These are phyloP conservation scores for Paedocypris micromegethes DNA, from an alignment of 2,797 vertebrate species.

Conservation along the genomic window DNA sequence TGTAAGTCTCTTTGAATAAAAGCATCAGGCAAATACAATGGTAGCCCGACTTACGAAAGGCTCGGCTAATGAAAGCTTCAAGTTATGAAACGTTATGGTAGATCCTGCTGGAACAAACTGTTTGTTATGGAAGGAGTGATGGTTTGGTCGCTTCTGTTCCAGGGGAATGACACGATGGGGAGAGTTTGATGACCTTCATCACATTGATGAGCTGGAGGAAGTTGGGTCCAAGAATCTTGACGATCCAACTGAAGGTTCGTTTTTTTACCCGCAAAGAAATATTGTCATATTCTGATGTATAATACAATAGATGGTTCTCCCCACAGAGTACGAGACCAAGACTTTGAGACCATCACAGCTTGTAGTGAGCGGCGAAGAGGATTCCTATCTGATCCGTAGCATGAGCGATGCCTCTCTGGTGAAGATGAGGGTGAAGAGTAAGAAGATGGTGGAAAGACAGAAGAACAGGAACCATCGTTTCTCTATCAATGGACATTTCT, in stretches of 20 bases:
- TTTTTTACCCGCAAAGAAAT: conserved; percentile 3
- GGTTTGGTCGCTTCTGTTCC: neutral
- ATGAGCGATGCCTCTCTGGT: conserved; percentile 72
- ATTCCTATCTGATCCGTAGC: conserved; percentile 75
- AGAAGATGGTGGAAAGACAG: conserved; percentile 57
- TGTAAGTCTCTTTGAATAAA: too few species aligned
- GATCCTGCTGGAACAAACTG: too few species aligned
- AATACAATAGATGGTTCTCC: neutral
- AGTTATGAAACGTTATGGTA: too few species aligned
- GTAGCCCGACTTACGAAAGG: too few species aligned
- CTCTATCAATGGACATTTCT: conserved; percentile 92
- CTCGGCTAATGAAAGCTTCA: too few species aligned
- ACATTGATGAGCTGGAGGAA: conserved; percentile 79
- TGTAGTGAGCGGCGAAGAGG: conserved; percentile 59
- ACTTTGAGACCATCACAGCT: conserved; percentile 60
- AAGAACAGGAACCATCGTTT: conserved; percentile 73
- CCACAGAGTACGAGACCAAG: conserved; percentile 62
- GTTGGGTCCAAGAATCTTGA: conserved; percentile 50
- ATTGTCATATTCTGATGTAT: neutral
- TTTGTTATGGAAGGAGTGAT: too few species aligned
- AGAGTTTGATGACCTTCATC: conserved; percentile 83
- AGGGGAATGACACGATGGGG: conserved; percentile 94
- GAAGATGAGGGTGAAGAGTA: conserved; percentile 66
- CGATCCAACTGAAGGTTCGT: conserved; percentile 55
- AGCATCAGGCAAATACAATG: too few species aligned